Conservation (phyloP, 2,113 vertebrate species). For the Bos javanicus region DNA sequence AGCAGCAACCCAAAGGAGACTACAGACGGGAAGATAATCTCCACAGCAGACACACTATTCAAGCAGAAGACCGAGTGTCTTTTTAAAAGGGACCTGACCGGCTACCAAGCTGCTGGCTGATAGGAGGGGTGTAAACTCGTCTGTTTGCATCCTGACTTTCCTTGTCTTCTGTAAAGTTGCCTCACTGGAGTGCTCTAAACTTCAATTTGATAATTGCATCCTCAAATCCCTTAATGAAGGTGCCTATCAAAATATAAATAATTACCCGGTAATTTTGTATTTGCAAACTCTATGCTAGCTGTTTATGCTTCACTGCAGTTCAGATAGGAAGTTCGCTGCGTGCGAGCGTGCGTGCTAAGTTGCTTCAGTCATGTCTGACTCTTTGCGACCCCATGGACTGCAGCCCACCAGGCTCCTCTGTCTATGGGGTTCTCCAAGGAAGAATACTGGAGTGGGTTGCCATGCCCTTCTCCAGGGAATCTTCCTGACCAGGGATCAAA, state of each 20-base stretch:
- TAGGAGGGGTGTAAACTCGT: accelerated
- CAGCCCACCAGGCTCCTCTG: background rate
- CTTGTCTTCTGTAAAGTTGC: background rate
- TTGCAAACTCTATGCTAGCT: slow-evolving; percentile 42
- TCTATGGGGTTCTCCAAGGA: background rate
- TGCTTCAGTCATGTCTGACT: background rate
- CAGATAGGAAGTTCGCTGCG: background rate
- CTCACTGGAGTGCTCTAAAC: slow-evolving; percentile 38
- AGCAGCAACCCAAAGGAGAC: background rate
- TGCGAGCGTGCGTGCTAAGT: background rate
- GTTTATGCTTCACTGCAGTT: background rate
- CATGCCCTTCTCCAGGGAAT: background rate
- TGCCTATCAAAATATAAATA: slow-evolving; percentile 64
- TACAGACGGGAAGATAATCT: accelerated
- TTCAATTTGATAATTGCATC: slow-evolving; percentile 63
- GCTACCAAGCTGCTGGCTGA: accelerated
- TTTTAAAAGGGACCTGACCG: background rate
- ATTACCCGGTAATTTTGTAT: slow-evolving; percentile 59
- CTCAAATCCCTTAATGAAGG: slow-evolving; percentile 61
- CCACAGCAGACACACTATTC: accelerated
- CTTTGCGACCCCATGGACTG: background rate
- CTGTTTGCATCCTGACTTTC: background rate
- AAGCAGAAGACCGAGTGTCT: accelerated
- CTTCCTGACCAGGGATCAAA: background rate
- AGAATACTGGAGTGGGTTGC: background rate